Conservation (phyloP, 1,140 invertebrate species). For the Rhagoletis pomonella region DNA sequence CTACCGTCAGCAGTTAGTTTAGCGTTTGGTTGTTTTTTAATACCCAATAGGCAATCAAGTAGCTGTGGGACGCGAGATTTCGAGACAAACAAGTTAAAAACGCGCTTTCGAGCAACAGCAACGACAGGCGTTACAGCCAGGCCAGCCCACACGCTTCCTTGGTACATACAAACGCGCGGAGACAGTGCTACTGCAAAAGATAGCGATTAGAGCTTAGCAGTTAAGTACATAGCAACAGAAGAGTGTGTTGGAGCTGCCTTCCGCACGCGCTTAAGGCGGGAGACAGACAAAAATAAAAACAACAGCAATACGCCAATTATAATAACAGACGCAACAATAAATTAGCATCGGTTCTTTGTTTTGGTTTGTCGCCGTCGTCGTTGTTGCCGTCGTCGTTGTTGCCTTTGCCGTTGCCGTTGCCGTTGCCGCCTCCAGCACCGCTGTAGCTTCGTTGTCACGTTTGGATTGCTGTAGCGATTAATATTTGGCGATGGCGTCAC, state of each 20-base stretch:
- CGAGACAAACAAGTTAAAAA: neutral
- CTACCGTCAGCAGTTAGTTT: neutral
- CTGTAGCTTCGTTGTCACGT: neutral
- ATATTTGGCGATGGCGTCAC: constrained; percentile 71
- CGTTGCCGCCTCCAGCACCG: neutral
- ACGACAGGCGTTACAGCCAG: neutral
- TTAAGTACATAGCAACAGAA: neutral
- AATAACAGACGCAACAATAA: neutral
- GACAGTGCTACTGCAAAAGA: neutral
- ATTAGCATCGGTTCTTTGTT: constrained; percentile 2
- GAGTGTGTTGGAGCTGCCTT: neutral
- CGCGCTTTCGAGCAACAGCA: neutral
- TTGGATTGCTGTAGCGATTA: constrained; percentile 16
- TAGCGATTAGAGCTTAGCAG: neutral
- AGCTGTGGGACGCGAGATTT: neutral
- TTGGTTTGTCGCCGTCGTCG: constrained; percentile 19
- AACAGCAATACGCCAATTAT: neutral
- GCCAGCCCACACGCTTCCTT: constrained; percentile 29
- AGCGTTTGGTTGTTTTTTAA: neutral
- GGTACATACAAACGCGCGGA: neutral
- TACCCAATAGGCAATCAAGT: neutral
- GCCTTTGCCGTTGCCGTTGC: neutral
- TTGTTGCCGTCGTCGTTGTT: neutral
- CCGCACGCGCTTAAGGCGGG: neutral
- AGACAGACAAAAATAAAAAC: neutral